Conservation (phyloP, 2,888 invertebrate species). For the Hirtodrosophila alboralis region DNA sequence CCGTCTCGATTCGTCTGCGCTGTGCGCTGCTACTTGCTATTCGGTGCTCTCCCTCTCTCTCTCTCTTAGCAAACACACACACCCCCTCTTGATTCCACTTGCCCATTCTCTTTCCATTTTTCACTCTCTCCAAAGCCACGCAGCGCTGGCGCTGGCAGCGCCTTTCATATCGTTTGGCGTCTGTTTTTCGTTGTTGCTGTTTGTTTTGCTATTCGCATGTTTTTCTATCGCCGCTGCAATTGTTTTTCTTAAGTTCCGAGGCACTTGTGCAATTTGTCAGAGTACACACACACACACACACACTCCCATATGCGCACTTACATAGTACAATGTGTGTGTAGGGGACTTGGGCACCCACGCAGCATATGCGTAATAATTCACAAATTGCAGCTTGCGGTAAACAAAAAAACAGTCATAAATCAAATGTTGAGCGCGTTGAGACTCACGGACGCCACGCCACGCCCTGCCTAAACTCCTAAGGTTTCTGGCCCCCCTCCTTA, state of each 20-base stretch:
- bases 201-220: conserved; percentile 56
- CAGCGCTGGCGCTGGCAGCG: conserved; percentile 50
- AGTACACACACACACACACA: conserved; percentile 4
- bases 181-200: conserved; percentile 34
- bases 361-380: conserved; percentile 70
- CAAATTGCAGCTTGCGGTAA: conserved; percentile 66
- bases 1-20: conserved; percentile 4
- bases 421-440: conserved; percentile 50
- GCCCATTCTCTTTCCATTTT: neutral
- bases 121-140: conserved; percentile 29
- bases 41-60: neutral
- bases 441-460: conserved; percentile 61
- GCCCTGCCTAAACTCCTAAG: conserved; percentile 36
- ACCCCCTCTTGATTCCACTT: too few relatives aligned
- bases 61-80: neutral
- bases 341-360: too few relatives aligned
- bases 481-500: neutral
- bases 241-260: conserved; percentile 74
- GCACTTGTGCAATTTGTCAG: conserved; percentile 69
- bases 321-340: too few relatives aligned
- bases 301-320: too few relatives aligned
- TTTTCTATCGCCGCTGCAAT: conserved; percentile 71
- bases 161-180: conserved; percentile 48
- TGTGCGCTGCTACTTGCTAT: neutral
- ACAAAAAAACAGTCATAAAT: conserved; percentile 76